Base-by-base conservation (phyloP, 2,113 vertebrate genomes). In the Shinisaurus crocodilurus region DNA sequence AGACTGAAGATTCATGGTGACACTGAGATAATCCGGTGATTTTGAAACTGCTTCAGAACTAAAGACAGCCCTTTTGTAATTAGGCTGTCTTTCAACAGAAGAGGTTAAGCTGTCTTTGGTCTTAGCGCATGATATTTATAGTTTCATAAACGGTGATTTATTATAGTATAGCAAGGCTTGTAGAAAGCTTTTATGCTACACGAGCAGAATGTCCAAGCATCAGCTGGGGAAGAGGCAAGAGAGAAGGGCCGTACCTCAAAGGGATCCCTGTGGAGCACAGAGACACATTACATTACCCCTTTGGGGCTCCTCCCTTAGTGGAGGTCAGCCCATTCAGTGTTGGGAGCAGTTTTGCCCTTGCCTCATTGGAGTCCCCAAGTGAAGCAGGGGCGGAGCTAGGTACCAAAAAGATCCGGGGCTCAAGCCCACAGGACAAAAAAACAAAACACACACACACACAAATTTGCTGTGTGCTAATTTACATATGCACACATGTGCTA, bases 21-120 rank as follows among this genome's bases (percentile, higher is more conserved):
- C 87, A 60, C 25, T 57, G 5, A 90, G 25, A 82, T 69, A 90
- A 54, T 69, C 85, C 20, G 57, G 40, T 79, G 20, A 79, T 86
- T 86, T 90, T 37, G 54, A 88, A 91, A 86, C 1, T 16, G 81
- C 37, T 43, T 92, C 43, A 88, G 88, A 2, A 70, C 34, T 82
- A 89, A 85, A 34, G 43, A 2, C 3, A 43, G 69, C 37, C 67
- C 74, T 75, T 69, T 85, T 85, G 43, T 70, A 86, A 86, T 86
- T 80, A 90, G 65, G n/a, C 63, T 37, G 75, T 43, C 65, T 80
- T 80, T 79, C 83, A 86, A 77, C n/a, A 57, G n/a, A 85, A n/a
- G 43, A 77, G 34, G n/a, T 57, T 85, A 70, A 80, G 48, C 34
- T 69, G 74, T 10, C 45, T 90, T 69, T 69, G 60, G 74, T 67